These are phyloP conservation scores for Pachyramphus minor DNA, from an alignment of 2,113 vertebrate genomes.

Conservation along the genomic window DNA sequence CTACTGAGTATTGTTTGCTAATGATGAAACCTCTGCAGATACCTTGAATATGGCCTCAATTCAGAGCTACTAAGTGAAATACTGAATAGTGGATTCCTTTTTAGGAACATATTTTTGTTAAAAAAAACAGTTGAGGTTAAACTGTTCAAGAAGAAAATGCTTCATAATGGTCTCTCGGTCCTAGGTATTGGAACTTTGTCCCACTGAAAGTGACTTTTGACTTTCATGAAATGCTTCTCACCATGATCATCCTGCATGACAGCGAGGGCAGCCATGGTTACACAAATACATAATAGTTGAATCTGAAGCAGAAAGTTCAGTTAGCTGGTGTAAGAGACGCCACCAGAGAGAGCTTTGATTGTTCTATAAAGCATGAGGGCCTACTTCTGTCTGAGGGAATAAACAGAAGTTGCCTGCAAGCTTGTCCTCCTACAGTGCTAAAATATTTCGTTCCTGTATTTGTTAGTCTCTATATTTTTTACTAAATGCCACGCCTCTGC, in stretches of 20 bases:
- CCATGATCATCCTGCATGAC: neutral
- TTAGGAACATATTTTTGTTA: neutral
- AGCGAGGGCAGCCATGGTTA: neutral
- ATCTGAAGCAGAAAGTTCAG: neutral
- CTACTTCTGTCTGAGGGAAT: neutral
- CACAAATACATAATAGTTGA: neutral
- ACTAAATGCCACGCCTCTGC: neutral
- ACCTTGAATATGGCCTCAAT: neutral
- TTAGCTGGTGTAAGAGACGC: neutral
- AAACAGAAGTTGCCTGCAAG: neutral
- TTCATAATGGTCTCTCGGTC: neutral
- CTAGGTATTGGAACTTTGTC: neutral
- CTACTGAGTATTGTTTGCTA: slow-evolving; percentile 18
- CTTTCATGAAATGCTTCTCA: neutral
- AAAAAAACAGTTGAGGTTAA: neutral
- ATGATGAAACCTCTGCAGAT: neutral
- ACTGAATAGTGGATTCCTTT: neutral
- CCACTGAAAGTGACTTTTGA: neutral
- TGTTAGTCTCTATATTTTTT: neutral
- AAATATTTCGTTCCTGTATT: neutral
- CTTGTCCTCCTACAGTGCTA: neutral
- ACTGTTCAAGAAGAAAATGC: neutral
- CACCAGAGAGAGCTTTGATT: neutral
- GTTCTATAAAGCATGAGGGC: neutral
- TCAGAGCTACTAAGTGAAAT: neutral